Percentiles rank a stretch among this genome's conserved stretches.
These are phyloP conservation scores for Phrynocephalus guinanensis DNA, from an alignment of 2,797 vertebrate species.

Conservation along the genomic window DNA sequence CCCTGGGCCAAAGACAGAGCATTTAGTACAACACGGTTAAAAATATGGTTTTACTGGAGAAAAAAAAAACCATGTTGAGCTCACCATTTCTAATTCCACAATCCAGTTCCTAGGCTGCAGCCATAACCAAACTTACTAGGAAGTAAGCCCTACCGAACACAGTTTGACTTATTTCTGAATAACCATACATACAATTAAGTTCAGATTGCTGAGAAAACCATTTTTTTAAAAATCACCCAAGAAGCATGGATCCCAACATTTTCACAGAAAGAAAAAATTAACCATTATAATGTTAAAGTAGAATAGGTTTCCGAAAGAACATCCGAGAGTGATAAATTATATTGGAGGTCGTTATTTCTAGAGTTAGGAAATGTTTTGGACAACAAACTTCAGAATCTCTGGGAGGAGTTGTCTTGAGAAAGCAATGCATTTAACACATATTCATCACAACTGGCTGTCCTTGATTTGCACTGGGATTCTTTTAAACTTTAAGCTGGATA, in stretches of 20 bases:
- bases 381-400: no score
- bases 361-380: no score
- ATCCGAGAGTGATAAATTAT: not conserved
- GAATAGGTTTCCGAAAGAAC: not conserved
- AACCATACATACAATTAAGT: not conserved
- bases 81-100: no score
- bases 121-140: not conserved
- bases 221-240: not conserved
- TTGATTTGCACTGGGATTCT: not conserved
- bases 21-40: no score
- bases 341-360: not conserved
- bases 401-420: no score
- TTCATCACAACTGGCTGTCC: not conserved
- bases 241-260: not conserved
- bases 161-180: not conserved
- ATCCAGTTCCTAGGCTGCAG: not conserved
- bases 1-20: not conserved
- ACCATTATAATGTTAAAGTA: not conserved
- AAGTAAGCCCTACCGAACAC: not conserved
- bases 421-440: no score
- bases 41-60: no score
- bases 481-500: not conserved
- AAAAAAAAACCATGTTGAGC: no score
- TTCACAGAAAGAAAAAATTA: not conserved
- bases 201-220: not conserved